Evolutionary conservation across 2,113 vertebrate genomes (phyloP), one percentile per base, ranked within the genome.

Genomic region (Lampris incognitus): DNA sequence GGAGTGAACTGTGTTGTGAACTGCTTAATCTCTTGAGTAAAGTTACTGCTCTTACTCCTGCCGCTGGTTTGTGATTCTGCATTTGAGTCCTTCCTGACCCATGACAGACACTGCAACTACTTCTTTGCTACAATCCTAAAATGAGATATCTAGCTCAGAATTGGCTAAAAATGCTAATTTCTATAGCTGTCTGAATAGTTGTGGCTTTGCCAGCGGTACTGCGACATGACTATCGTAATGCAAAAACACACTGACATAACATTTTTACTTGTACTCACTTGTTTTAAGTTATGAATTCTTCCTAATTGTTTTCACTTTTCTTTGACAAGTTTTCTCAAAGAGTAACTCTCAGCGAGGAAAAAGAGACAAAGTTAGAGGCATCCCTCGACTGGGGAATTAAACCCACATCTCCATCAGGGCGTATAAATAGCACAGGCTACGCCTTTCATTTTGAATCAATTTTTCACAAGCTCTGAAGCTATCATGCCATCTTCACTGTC

Each of bases 91-190:
- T 24, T 24, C 24, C 24, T 24, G 24, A 24, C 24, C 24, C 24
- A 24, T 24, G 24, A 24, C 24, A 24, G 24, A 24, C 24, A 24
- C 24, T 24, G 24, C 24, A 8, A 8, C 50, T 52, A 11, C 50
- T 52, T 52, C 7, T 52, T 8, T 10, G 50, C 50, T 1, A 52
- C 50, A 52, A 8, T 10, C 9, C 50, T 52, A 52, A 52, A 52
- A 52, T 10, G 3, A 52, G 9, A 49, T 24, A 24, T 24, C 24
- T 24, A 24, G 24, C 24, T 70, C 57, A 24, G 74, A 84, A 79
- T 89, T 81, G 59, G 39, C 69, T 61, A 56, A 49, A 82, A 80
- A 78, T 66, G 54, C 81, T 84, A 42, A 77, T 76, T 55, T 78
- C 36, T 57, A 56, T 68, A 8, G 62, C 11, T 10, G 36, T 10